These are phyloP conservation scores for Paralichthys olivaceus DNA, from an alignment of 2,113 vertebrate species.

Conservation along the genomic window DNA sequence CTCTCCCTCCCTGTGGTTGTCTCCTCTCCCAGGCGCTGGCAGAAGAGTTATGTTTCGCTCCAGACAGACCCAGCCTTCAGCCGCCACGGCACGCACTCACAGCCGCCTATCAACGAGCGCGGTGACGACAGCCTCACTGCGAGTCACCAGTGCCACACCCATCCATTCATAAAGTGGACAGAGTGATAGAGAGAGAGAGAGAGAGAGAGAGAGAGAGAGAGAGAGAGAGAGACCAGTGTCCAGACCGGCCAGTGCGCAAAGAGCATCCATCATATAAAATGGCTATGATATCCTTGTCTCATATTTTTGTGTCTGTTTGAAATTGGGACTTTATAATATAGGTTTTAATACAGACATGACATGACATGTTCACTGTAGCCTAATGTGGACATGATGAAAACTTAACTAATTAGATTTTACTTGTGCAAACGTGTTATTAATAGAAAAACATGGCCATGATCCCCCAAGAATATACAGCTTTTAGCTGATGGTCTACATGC, in stretches of 20 bases:
- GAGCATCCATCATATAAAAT: not conserved
- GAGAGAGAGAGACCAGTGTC: not conserved
- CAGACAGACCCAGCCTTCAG: conserved; percentile 52
- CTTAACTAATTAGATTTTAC: too few species aligned
- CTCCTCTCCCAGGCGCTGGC: conserved; percentile 34
- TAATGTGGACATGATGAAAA: too few species aligned
- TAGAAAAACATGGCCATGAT: too few species aligned
- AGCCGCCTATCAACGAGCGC: conserved; percentile 55
- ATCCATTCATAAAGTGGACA: conserved; percentile 79
- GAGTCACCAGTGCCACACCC: conserved; percentile 78
- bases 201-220: not conserved
- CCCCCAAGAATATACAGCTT: too few species aligned
- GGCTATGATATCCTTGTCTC: too few species aligned
- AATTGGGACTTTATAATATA: too few species aligned
- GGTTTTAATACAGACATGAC: too few species aligned
- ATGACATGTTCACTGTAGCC: too few species aligned
- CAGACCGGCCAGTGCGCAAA: not conserved
- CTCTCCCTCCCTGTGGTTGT: conserved; percentile 3
- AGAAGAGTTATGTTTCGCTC: conserved; percentile 65
- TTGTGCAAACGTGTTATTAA: too few species aligned
- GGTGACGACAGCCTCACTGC: conserved; percentile 70
- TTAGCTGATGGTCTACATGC: too few species aligned
- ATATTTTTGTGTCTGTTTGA: too few species aligned
- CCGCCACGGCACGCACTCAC: conserved; percentile 48
- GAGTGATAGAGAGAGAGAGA: not conserved